Evolutionary conservation across 2,113 vertebrate genomes (phyloP).

Genomic region (Hemiprocne comata): DNA sequence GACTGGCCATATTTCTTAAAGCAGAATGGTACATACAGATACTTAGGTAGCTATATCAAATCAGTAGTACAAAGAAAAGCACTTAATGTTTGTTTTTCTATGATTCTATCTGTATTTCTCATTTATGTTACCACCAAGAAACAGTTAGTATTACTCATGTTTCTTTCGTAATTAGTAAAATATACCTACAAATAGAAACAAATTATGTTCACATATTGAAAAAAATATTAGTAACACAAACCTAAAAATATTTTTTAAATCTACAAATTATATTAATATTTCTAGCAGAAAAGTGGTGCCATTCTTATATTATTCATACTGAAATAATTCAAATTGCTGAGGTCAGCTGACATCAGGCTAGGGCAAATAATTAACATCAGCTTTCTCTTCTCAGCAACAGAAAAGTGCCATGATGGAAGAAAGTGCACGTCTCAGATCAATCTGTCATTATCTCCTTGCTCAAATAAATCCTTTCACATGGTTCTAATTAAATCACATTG

Average conservation of each 20-base stretch:
- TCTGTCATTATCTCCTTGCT: background rate
- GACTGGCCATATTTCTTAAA: background rate
- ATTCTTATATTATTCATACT: background rate
- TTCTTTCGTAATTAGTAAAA: background rate
- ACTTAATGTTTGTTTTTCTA: too few species aligned
- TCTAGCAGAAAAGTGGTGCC: background rate
- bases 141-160: background rate
- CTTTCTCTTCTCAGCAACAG: background rate
- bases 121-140: background rate
- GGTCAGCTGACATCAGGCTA: background rate
- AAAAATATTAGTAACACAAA: background rate
- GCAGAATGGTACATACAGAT: background rate
- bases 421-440: background rate
- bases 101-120: background rate
- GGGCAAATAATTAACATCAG: background rate
- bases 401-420: background rate
- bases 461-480: background rate
- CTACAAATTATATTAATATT: background rate
- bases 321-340: background rate
- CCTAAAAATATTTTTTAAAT: background rate
- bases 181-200: background rate
- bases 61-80: too few species aligned
- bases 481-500: background rate
- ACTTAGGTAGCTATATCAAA: background rate
- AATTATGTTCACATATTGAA: background rate